Conservation (phyloP, 2,797 vertebrate genomes). For the Psittacula echo region DNA sequence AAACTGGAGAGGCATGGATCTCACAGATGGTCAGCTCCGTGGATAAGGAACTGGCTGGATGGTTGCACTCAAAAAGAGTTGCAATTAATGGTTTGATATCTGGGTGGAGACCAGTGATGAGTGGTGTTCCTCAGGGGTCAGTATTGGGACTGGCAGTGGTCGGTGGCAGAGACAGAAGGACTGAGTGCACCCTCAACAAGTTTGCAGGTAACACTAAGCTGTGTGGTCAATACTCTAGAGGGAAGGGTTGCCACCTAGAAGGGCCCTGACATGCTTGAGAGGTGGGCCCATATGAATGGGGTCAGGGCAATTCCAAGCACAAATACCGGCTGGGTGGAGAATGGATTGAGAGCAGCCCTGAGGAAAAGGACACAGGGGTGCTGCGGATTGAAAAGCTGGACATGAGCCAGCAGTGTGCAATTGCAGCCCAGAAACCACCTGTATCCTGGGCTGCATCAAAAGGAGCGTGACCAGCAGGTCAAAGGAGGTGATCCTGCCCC, state of each 20-base stretch:
- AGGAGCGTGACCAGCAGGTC: not conserved
- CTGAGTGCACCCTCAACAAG: not conserved
- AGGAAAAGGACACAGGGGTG: not conserved
- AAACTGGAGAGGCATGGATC: not conserved
- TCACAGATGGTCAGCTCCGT: not conserved
- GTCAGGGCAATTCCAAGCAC: not conserved
- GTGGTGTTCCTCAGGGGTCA: not conserved
- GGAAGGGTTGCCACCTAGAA: not conserved
- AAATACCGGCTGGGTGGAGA: not conserved
- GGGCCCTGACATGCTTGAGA: not conserved
- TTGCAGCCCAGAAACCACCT: not conserved
- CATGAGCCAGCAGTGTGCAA: not conserved
- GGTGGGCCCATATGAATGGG: not conserved
- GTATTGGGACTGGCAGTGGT: not conserved
- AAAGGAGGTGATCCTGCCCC: not conserved
- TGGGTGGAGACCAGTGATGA: not conserved
- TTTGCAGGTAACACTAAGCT: not conserved
- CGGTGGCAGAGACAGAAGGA: not conserved
- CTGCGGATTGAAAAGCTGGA: not conserved
- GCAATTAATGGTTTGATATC: not conserved
- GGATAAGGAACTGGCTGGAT: not conserved
- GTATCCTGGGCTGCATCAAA: not conserved
- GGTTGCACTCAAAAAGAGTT: not conserved
- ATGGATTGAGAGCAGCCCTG: not conserved
- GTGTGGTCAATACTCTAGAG: not conserved